Conservation (phyloP, 2,888 invertebrate genomes). For the Pemphredon lugubris region DNA sequence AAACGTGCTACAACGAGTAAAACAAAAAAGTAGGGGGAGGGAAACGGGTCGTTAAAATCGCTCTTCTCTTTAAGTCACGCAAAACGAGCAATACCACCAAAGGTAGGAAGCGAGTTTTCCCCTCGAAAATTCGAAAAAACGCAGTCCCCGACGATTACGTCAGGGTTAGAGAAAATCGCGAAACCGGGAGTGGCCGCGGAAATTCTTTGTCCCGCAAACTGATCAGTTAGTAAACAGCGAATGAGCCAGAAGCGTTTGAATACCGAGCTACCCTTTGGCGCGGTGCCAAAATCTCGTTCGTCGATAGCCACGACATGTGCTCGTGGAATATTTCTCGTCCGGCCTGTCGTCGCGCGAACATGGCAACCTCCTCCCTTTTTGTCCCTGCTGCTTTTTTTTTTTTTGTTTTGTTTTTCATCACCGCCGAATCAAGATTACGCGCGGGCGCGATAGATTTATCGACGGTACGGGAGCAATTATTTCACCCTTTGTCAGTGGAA, state of each 20-base stretch:
- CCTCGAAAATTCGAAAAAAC: too few species aligned
- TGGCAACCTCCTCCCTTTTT: neutral
- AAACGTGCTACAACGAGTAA: too few species aligned
- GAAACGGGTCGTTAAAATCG: too few species aligned
- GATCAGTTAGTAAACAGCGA: constrained; percentile 45
- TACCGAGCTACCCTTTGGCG: constrained; percentile 32
- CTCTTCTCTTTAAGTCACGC: too few species aligned
- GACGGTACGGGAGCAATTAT: constrained; percentile 25
- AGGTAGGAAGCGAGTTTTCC: too few species aligned
- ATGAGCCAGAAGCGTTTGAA: constrained; percentile 17
- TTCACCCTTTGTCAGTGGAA: constrained; percentile 12
- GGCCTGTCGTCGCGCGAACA: constrained; percentile 25
- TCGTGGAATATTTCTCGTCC: constrained; percentile 35
- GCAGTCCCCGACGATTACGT: too few species aligned
- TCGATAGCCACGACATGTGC: constrained; percentile 34
- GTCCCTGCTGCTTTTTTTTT: neutral
- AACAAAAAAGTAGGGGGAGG: too few species aligned
- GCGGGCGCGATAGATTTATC: constrained; percentile 28
- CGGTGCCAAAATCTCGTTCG: constrained; percentile 43
- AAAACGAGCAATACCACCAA: too few species aligned
- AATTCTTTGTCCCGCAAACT: constrained; percentile 30
- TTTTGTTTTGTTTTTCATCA: neutral
- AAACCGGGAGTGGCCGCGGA: constrained; percentile 14
- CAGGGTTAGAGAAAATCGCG: too few species aligned
- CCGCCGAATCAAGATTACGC: constrained; percentile 28